phyloP scores from a whole-genome alignment of 1,140 invertebrate genomes.

The Cydia amplana region DNA sequence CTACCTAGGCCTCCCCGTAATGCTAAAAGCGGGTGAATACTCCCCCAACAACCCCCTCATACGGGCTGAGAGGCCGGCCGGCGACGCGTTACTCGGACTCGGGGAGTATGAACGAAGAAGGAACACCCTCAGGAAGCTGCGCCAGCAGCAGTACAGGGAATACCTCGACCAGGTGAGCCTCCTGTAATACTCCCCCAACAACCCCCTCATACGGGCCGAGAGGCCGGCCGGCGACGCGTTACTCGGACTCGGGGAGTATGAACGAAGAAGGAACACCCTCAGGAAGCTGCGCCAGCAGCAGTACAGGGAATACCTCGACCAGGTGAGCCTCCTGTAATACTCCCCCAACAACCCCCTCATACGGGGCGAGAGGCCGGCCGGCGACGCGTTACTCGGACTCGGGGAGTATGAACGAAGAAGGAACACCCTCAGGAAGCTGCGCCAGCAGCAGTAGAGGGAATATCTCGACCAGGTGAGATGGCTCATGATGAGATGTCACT shows the following conservation, averaged over 20 bases:
- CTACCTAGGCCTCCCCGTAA: conserved; percentile 69
- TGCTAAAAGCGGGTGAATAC: conserved; percentile 81
- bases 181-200: conserved; percentile 79
- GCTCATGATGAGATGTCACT: neutral
- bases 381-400: conserved; percentile 78
- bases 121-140: conserved; percentile 73
- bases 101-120: conserved; percentile 80
- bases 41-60: conserved; percentile 80
- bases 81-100: conserved; percentile 78
- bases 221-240: conserved; percentile 73
- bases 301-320: conserved; percentile 77
- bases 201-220: conserved; percentile 74
- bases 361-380: conserved; percentile 52
- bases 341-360: too few relatives aligned
- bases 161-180: conserved; percentile 76
- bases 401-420: conserved; percentile 80
- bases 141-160: conserved; percentile 78
- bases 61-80: conserved; percentile 57
- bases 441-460: conserved; percentile 78
- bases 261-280: conserved; percentile 74
- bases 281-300: conserved; percentile 75
- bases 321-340: neutral
- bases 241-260: conserved; percentile 80
- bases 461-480: conserved; percentile 60
- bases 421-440: conserved; percentile 73